Evolutionary conservation across 1,140 invertebrate genomes (phyloP).

Genomic region (Neodiprion lecontei): DNA sequence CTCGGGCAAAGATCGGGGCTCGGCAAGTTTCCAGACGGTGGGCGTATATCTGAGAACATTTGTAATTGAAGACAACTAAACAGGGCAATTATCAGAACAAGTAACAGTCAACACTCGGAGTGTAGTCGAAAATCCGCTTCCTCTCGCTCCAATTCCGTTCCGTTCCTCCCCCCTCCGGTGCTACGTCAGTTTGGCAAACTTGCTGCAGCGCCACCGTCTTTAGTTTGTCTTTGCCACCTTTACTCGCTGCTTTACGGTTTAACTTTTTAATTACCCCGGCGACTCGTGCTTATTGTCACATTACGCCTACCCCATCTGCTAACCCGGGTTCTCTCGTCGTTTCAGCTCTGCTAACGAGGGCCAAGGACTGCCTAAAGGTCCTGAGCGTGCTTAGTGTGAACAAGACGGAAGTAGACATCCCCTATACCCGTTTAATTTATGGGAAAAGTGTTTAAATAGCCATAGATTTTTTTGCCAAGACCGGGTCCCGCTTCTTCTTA

Average conservation of each 20-base stretch:
- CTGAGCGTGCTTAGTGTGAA: conserved; percentile 29
- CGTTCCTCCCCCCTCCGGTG: background rate
- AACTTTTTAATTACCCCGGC: conserved; percentile 56
- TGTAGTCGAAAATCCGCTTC: conserved; percentile 10
- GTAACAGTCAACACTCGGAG: conserved; percentile 31
- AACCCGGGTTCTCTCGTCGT: background rate
- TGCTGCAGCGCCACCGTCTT: conserved; percentile 13
- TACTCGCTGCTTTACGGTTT: conserved; percentile 41
- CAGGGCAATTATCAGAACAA: conserved; percentile 44
- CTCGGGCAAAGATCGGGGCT: background rate
- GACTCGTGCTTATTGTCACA: conserved; percentile 48
- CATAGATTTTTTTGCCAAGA: background rate
- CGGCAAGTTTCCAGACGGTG: background rate
- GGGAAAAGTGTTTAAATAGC: conserved; percentile 44
- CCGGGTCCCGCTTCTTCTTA: background rate
- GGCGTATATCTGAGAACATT: conserved; percentile 36
- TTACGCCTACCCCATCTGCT: conserved; percentile 23
- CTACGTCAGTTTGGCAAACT: conserved; percentile 10
- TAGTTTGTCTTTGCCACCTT: conserved; percentile 19
- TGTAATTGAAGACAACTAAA: conserved; percentile 48
- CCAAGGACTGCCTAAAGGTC: conserved; percentile 15
- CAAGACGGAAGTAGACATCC: conserved; percentile 32
- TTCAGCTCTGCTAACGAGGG: conserved; percentile 32
- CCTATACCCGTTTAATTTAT: conserved; percentile 31
- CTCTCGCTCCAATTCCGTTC: conserved; percentile 25